Evolutionary conservation across 2,113 vertebrate species (phyloP).

Genomic region (Sminthopsis crassicaudata): DNA sequence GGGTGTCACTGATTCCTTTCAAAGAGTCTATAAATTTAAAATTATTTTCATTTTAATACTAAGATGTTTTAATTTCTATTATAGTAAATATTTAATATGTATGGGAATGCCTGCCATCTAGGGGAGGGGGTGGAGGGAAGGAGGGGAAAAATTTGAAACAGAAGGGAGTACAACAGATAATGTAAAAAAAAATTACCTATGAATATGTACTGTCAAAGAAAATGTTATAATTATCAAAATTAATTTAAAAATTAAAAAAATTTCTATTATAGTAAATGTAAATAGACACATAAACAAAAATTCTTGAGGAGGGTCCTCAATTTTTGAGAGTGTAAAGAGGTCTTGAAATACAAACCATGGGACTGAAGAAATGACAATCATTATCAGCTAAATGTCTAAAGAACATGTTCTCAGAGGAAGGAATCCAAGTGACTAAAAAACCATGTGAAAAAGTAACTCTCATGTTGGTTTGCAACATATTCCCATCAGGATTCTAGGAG

Average conservation of each 20-base stretch:
- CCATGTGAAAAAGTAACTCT: not conserved
- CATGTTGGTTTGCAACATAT: not conserved
- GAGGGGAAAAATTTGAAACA: too few relatives aligned
- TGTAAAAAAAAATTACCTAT: too few relatives aligned
- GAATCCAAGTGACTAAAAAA: not conserved
- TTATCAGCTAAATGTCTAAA: not conserved
- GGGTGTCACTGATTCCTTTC: not conserved
- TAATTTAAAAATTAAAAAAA: too few relatives aligned
- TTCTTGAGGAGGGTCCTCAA: not conserved
- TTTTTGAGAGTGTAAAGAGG: not conserved
- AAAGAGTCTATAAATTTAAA: not conserved
- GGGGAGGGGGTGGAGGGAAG: too few relatives aligned
- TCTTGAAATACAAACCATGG: not conserved
- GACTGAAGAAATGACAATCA: not conserved
- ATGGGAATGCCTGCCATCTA: too few relatives aligned
- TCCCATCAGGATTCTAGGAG: not conserved
- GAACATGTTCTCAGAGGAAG: not conserved
- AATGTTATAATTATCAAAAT: too few relatives aligned
- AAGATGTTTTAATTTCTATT: not conserved
- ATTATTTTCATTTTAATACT: not conserved
- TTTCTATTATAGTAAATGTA: not conserved
- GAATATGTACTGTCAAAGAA: too few relatives aligned
- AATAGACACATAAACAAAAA: not conserved
- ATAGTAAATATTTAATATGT: too few relatives aligned
- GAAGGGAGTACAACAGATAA: too few relatives aligned